Conservation (phyloP, 2,888 invertebrate genomes). For the Parnassius apollo region DNA sequence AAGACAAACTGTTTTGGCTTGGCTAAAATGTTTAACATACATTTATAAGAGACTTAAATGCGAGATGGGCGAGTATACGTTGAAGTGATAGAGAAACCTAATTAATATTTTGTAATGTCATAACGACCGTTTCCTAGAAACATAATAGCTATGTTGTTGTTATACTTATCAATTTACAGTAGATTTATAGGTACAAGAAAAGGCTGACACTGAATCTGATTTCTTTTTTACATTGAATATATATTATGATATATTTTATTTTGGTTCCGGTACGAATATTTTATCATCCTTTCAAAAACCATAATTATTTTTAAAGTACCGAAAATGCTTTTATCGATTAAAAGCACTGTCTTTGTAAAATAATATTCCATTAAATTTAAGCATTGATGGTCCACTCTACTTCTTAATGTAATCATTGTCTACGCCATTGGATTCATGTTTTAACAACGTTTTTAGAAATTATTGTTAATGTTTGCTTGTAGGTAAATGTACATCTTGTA, state of each 20-base stretch:
- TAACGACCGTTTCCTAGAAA: conserved; percentile 77
- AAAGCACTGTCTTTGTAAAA: conserved; percentile 16
- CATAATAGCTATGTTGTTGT: conserved; percentile 69
- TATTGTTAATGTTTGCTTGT: conserved; percentile 73
- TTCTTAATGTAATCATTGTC: conserved; percentile 12
- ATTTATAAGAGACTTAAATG: conserved; percentile 49
- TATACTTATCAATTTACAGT: conserved; percentile 65
- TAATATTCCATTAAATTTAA: conserved; percentile 8
- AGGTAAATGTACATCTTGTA: conserved; percentile 72
- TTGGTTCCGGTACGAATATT: conserved; percentile 26
- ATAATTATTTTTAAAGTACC: neutral
- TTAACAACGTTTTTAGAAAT: conserved; percentile 33
- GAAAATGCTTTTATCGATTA: conserved; percentile 1
- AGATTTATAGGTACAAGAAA: conserved; percentile 72
- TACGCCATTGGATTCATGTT: conserved; percentile 10
- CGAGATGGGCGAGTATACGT: conserved; percentile 72
- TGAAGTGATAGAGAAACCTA: conserved; percentile 78
- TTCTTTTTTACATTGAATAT: conserved; percentile 44
- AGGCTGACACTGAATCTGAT: conserved; percentile 75
- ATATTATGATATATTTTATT: conserved; percentile 24
- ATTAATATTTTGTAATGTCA: conserved; percentile 66
- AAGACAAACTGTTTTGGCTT: conserved; percentile 54
- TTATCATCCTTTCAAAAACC: neutral
- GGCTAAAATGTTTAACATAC: conserved; percentile 42
- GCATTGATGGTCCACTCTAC: conserved; percentile 19